Evolutionary conservation across 2,113 vertebrate species (phyloP).

Genomic region (Bagarius yarrelli): DNA sequence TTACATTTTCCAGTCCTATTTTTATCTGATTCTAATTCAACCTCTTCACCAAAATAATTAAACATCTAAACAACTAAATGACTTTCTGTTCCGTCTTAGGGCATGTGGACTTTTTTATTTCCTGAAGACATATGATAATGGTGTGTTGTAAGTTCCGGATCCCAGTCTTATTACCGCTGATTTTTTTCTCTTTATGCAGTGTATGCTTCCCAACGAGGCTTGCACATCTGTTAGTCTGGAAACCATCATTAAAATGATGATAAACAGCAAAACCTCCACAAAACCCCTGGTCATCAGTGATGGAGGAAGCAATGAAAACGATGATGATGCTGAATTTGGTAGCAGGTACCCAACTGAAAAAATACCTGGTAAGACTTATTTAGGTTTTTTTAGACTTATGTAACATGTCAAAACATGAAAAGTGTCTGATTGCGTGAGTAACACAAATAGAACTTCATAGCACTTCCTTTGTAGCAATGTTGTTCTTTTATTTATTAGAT

Average conservation of each 20-base stretch:
- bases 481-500: not conserved
- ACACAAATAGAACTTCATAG: not conserved
- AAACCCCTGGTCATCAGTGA: conserved; percentile 79
- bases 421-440: not conserved
- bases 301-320: not conserved
- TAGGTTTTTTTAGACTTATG: no score
- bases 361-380: conserved; percentile 42
- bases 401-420: not conserved
- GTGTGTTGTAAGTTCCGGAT: not conserved
- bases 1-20: no score
- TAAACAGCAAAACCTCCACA: conserved; percentile 79
- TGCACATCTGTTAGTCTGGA: conserved; percentile 75
- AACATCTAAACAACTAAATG: conserved; percentile 1
- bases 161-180: not conserved
- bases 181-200: conserved; percentile 67
- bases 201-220: conserved; percentile 76
- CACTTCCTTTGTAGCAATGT: not conserved
- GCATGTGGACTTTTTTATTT: conserved; percentile 21
- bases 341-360: not conserved
- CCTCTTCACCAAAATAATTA: conserved; percentile 2
- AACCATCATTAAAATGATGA: conserved; percentile 83
- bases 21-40: conserved; percentile 29
- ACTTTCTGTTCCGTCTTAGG: not conserved
- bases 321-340: not conserved
- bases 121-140: not conserved